These are phyloP conservation scores for Ephialtes manifestator DNA, from an alignment of 2,888 invertebrate genomes.

Conservation along the genomic window DNA sequence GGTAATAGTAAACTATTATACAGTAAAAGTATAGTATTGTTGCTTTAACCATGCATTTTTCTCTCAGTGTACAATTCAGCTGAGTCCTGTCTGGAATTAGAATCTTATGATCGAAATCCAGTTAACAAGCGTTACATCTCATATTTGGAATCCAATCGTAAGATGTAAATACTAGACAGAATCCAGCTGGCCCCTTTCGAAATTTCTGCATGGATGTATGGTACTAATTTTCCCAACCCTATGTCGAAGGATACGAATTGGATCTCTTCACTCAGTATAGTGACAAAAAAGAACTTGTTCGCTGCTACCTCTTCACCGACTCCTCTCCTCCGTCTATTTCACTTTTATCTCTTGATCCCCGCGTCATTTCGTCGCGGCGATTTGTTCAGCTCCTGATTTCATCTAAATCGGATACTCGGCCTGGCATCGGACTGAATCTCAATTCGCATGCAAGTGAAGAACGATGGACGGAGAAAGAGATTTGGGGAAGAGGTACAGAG, in stretches of 20 bases:
- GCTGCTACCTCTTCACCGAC: background rate
- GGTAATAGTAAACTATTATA: no score
- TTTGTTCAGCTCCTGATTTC: background rate
- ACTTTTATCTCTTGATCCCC: conserved; percentile 1
- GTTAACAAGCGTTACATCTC: no score
- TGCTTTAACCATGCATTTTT: no score
- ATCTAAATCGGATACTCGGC: background rate
- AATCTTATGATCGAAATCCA: no score
- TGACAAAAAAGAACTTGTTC: background rate
- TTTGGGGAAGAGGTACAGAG: conserved; percentile 13
- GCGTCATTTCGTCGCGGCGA: background rate
- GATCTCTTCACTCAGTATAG: background rate
- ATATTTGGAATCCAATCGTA: no score
- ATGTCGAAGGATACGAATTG: background rate
- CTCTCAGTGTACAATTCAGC: no score
- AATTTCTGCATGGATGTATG: no score
- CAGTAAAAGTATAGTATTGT: no score
- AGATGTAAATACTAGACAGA: no score
- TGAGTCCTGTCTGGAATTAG: no score
- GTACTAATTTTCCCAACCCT: background rate
- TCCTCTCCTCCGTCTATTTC: background rate
- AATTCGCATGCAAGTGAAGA: conserved; percentile 75
- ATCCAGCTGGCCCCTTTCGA: no score
- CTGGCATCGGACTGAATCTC: conserved; percentile 70
- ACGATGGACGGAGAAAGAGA: background rate